Evolutionary conservation across 2,113 vertebrate species (phyloP), one percentile per base, ranked within the genome.

Genomic region (Blennius ocellaris): DNA sequence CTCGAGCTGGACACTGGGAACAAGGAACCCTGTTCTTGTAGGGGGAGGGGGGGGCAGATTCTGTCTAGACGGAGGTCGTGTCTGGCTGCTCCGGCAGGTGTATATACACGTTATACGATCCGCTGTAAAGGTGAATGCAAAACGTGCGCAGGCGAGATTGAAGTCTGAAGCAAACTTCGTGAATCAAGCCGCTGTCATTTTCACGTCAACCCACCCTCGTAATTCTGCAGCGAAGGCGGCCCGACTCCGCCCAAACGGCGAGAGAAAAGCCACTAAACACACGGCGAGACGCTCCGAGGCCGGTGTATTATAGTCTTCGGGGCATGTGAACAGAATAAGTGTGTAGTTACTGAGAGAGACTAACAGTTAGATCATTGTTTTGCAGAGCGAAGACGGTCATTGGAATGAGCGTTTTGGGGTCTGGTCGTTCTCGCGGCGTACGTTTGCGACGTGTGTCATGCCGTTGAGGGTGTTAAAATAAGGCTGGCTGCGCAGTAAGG

Each of bases 1-100:
- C 50, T 60, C 45, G 48, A 71, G 60, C 68, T 67, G 69, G 69
- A 80, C 45, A 8, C 66, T 30, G 36, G 12, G 52, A 80, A 89
- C 83, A 89, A 83, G 74, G 76, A 69, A 73, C 52, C 69, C 78
- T 84, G 77, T 89, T 85, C 61, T 85, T 80, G 49, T 67, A 49
- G 36, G 58, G 41, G 11, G 56, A 61, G 51, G 41, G 11, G 56
- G 58, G 51, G 74, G 72, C 55, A 75, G 79, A 60, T 77, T 73
- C 15, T 59, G 83, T 85, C 89, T 87, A 84, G 87, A 86, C 85
- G 43, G 60, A 48, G 44, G 44, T 45, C 54, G 76, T 48, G 73
- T 81, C 60, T 76, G 72, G 39, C 59, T 30, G 49, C 58, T 38
- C 11, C 5, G n/a, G 40, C 81, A 81, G 86, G 70, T 80, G 76